Conservation (phyloP, 2,888 invertebrate species). For the Phaonia tiefii region DNA sequence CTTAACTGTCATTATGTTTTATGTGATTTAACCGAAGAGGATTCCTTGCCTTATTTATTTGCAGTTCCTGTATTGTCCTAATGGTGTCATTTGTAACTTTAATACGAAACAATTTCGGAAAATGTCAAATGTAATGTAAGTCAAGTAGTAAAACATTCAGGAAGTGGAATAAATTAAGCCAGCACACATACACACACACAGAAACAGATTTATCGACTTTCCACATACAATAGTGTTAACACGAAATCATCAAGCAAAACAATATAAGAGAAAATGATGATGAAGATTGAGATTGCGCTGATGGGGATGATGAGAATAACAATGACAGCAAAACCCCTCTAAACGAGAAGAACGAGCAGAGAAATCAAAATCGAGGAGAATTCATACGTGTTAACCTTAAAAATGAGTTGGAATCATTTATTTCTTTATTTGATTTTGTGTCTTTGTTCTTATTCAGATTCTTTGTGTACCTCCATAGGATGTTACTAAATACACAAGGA, state of each 20-base stretch:
- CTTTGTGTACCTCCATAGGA: constrained; percentile 8
- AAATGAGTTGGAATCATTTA: constrained; percentile 45
- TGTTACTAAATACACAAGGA: too few species aligned
- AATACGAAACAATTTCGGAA: constrained; percentile 58
- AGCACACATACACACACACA: background rate
- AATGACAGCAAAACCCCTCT: background rate
- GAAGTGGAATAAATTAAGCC: constrained; percentile 59
- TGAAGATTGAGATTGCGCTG: background rate
- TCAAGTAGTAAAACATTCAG: constrained; percentile 48
- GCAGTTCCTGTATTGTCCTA: constrained; percentile 22
- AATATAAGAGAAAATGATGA: background rate
- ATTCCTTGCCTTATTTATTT: constrained; percentile 11
- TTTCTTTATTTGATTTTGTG: constrained; percentile 50
- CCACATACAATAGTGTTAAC: constrained; percentile 48
- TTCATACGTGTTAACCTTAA: constrained; percentile 18
- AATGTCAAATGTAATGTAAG: constrained; percentile 57
- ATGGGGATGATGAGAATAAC: background rate
- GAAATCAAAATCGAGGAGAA: background rate
- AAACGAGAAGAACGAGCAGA: constrained; percentile 15
- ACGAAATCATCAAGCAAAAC: constrained; percentile 25
- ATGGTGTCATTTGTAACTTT: constrained; percentile 56
- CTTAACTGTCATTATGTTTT: constrained; percentile 30
- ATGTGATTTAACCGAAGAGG: constrained; percentile 12
- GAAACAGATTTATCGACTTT: too few species aligned
- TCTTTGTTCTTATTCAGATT: constrained; percentile 51